Conservation (phyloP, 2,888 invertebrate genomes). For the Drosophila prolongata region DNA sequence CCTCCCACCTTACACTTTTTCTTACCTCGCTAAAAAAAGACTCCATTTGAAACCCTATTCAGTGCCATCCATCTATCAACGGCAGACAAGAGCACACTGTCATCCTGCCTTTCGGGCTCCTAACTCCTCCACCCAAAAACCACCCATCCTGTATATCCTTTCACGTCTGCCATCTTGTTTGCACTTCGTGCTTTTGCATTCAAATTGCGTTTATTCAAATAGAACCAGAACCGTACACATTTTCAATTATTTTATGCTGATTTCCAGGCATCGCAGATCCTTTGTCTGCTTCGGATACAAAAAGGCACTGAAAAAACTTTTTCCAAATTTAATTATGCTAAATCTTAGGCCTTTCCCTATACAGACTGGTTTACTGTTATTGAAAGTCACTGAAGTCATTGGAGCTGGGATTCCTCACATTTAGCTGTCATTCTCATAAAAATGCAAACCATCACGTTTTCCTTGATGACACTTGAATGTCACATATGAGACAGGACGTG, state of each 20-base stretch:
- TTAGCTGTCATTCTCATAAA: slow-evolving; percentile 74
- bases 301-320: slow-evolving; percentile 34
- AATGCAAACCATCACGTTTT: slow-evolving; percentile 70
- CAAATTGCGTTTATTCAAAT: slow-evolving; percentile 78
- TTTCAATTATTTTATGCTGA: slow-evolving; percentile 78
- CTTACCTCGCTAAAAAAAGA: slow-evolving; percentile 3
- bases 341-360: slow-evolving; percentile 51
- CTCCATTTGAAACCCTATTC: slow-evolving; percentile 58
- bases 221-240: slow-evolving; percentile 69
- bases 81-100: slow-evolving; percentile 53
- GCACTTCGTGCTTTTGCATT: slow-evolving; percentile 78
- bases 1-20: slow-evolving; percentile 5
- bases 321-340: slow-evolving; percentile 73
- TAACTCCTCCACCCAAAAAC: slow-evolving; percentile 20
- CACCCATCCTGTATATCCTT: slow-evolving; percentile 38
- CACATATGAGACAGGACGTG: slow-evolving; percentile 64
- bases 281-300: slow-evolving; percentile 58
- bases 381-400: slow-evolving; percentile 69
- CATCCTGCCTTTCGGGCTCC: slow-evolving; percentile 29
- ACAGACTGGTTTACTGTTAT: slow-evolving; percentile 36
- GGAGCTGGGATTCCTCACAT: slow-evolving; percentile 46
- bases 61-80: slow-evolving; percentile 58
- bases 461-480: slow-evolving; percentile 79
- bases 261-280: slow-evolving; percentile 63
- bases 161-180: slow-evolving; percentile 63